Evolutionary conservation across 2,888 invertebrate species (phyloP).

Genomic region (Thymelicus acteon): DNA sequence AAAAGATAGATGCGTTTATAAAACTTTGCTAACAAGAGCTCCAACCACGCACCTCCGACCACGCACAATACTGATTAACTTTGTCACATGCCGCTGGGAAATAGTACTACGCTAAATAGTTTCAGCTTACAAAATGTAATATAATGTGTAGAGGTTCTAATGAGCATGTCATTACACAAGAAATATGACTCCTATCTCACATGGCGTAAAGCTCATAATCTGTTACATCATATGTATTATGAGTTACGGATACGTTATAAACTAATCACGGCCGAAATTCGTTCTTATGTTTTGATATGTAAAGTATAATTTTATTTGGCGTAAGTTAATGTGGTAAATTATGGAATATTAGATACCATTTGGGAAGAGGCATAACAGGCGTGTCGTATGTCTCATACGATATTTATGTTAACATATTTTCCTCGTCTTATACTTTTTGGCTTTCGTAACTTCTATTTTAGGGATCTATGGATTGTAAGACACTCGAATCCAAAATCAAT

Average conservation of each 20-base stretch:
- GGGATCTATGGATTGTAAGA: no score
- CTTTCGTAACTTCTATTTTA: no score
- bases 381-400: not conserved
- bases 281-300: not conserved
- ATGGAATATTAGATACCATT: conserved; percentile 7
- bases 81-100: not conserved
- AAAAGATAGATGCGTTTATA: no score
- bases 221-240: conserved; percentile 14
- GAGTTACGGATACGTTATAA: conserved; percentile 4
- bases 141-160: conserved; percentile 3
- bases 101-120: conserved; percentile 1
- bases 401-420: not conserved
- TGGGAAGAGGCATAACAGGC: conserved; percentile 1
- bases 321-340: conserved; percentile 1
- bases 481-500: no score
- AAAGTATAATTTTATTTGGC: conserved; percentile 1
- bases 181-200: conserved; percentile 17
- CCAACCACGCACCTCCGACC: no score
- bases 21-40: no score
- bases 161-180: not conserved
- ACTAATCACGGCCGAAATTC: not conserved
- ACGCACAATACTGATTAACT: not conserved
- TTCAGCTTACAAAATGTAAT: not conserved
- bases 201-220: conserved; percentile 19
- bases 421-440: not conserved